phyloP scores from a whole-genome alignment of 2,888 invertebrate genomes.

The Parnassius glacialis region DNA sequence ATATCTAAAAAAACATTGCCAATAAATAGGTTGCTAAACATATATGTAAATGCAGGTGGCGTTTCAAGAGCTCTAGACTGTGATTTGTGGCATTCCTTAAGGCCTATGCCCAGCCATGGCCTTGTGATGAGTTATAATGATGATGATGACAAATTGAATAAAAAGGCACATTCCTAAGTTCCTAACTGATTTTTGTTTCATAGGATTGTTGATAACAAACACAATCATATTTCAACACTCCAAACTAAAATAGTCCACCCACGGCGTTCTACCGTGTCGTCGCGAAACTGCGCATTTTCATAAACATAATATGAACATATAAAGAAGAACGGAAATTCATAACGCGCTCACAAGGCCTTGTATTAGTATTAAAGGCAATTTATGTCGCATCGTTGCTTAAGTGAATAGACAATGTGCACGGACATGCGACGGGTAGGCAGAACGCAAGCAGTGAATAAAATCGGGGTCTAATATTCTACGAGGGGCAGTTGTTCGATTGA shows the following conservation, averaged over 20 bases:
- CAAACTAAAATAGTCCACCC: constrained; percentile 27
- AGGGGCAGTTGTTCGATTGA: constrained; percentile 62
- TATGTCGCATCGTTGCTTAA: constrained; percentile 49
- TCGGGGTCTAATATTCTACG: constrained; percentile 56
- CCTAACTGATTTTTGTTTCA: constrained; percentile 30
- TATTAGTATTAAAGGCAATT: constrained; percentile 57
- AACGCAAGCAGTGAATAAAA: constrained; percentile 73
- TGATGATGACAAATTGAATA: too few relatives aligned
- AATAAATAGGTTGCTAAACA: too few relatives aligned
- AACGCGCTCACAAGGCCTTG: constrained; percentile 50
- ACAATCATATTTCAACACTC: constrained; percentile 25
- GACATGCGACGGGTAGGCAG: constrained; percentile 49
- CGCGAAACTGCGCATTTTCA: constrained; percentile 38
- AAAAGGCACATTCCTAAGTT: constrained; percentile 33
- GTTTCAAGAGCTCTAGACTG: too few relatives aligned
- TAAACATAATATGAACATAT: constrained; percentile 25
- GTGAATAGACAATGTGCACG: constrained; percentile 62
- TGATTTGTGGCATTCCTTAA: too few relatives aligned
- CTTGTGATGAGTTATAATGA: too few relatives aligned
- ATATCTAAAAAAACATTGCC: too few relatives aligned
- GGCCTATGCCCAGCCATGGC: too few relatives aligned
- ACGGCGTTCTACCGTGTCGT: constrained; percentile 22
- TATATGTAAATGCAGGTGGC: too few relatives aligned
- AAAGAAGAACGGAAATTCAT: constrained; percentile 48
- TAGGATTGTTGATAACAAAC: constrained; percentile 18